Conservation (phyloP, 2,888 invertebrate species). For the Chironomus riparius region DNA sequence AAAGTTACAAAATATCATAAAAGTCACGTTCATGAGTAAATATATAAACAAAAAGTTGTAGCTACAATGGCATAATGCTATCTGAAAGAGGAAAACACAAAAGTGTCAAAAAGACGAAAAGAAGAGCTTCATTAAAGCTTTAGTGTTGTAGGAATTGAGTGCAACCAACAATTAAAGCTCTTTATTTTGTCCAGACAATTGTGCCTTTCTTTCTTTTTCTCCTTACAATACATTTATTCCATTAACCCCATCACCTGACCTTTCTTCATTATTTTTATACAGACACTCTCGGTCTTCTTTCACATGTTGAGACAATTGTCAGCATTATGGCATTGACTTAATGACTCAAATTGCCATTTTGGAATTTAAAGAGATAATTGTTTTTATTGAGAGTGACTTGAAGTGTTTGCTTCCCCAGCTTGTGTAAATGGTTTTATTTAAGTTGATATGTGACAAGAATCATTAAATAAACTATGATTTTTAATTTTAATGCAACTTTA, state of each 20-base stretch:
- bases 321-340: conserved; percentile 6
- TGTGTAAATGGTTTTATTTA: too few relatives aligned
- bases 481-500: too few relatives aligned
- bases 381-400: background rate
- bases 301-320: conserved; percentile 14
- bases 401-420: too few relatives aligned
- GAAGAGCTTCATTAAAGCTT: conserved; percentile 14
- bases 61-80: background rate
- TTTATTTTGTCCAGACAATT: background rate
- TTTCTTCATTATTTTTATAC: background rate
- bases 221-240: background rate
- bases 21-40: conserved; percentile 19
- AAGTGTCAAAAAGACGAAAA: background rate
- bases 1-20: conserved; percentile 16
- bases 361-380: background rate
- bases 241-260: background rate
- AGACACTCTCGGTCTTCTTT: background rate
- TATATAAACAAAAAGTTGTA: conserved; percentile 18
- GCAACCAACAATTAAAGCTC: conserved; percentile 10
- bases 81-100: background rate
- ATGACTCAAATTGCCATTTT: conserved; percentile 3
- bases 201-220: background rate
- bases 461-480: too few relatives aligned
- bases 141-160: background rate
- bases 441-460: too few relatives aligned